Conservation (phyloP, 2,113 vertebrate genomes). For the Ptychochromis oligacanthus region DNA sequence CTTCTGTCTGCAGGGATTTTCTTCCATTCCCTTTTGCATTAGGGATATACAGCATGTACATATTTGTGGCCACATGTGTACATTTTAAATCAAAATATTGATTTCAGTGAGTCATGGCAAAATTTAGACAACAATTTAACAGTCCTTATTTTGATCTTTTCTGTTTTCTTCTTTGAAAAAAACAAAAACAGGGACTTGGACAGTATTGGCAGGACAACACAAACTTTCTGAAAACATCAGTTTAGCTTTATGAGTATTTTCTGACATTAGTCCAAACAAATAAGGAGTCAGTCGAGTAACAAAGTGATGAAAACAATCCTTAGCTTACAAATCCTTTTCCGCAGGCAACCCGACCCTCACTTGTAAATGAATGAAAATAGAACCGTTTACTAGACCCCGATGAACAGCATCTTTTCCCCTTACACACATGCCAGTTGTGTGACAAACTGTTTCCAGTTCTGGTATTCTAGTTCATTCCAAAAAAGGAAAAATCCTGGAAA, state of each 20-base stretch:
- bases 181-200: neutral
- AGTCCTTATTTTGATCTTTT: too few species aligned
- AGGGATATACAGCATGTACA: too few species aligned
- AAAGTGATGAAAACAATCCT: too few species aligned
- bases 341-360: neutral
- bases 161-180: too few species aligned
- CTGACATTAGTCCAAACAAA: neutral
- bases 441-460: neutral
- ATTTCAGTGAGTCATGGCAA: too few species aligned
- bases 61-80: too few species aligned
- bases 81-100: too few species aligned
- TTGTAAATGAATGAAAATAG: neutral
- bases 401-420: neutral
- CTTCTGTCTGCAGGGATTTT: too few species aligned
- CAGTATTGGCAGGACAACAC: neutral
- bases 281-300: too few species aligned
- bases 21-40: too few species aligned
- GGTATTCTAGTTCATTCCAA: neutral
- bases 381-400: neutral
- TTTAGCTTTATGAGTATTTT: neutral
- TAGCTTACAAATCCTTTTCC: neutral
- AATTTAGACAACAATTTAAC: too few species aligned
- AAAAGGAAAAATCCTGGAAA: neutral
- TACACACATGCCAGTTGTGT: accelerated
- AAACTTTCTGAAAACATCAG: neutral